Percentiles rank a stretch among this genome's conserved stretches.
These are phyloP conservation scores for Aplocera efformata DNA, from an alignment of 2,888 invertebrate genomes.

Conservation along the genomic window DNA sequence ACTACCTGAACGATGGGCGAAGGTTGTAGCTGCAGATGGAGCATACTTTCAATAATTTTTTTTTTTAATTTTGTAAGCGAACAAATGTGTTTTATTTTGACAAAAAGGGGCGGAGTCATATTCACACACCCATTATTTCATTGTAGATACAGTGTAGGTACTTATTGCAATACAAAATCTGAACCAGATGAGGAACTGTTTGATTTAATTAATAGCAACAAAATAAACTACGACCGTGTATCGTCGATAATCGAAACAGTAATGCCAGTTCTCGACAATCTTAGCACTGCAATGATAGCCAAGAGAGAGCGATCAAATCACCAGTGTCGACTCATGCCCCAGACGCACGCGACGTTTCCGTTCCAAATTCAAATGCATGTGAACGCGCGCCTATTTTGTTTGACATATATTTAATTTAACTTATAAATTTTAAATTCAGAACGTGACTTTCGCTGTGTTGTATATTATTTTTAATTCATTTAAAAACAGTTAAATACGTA, in stretches of 20 bases:
- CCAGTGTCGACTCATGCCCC: conserved; percentile 53
- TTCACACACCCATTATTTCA: no score
- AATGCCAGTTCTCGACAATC: conserved; percentile 34
- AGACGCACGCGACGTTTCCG: conserved; percentile 43
- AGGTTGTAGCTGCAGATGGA: no score
- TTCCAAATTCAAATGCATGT: conserved; percentile 44
- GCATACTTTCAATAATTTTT: no score
- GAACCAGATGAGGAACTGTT: no score
- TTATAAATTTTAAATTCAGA: conserved; percentile 15
- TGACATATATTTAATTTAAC: conserved; percentile 23
- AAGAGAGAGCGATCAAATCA: conserved; percentile 64
- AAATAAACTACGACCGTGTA: neutral
- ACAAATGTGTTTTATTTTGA: no score
- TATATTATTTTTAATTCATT: conserved; percentile 31
- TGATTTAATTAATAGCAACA: no score
- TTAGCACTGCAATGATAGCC: conserved; percentile 36
- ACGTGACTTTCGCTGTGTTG: conserved; percentile 25
- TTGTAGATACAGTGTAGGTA: no score
- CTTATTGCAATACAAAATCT: no score
- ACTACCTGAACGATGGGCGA: no score
- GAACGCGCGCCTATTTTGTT: conserved; percentile 39
- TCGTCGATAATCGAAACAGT: conserved; percentile 8
- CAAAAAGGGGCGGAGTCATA: no score
- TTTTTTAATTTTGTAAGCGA: no score
- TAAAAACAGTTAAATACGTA: conserved; percentile 24